Evolutionary conservation across 1,140 invertebrate genomes (phyloP), one percentile per base, ranked within the genome.

Genomic region (Wiebesia pumilae): DNA sequence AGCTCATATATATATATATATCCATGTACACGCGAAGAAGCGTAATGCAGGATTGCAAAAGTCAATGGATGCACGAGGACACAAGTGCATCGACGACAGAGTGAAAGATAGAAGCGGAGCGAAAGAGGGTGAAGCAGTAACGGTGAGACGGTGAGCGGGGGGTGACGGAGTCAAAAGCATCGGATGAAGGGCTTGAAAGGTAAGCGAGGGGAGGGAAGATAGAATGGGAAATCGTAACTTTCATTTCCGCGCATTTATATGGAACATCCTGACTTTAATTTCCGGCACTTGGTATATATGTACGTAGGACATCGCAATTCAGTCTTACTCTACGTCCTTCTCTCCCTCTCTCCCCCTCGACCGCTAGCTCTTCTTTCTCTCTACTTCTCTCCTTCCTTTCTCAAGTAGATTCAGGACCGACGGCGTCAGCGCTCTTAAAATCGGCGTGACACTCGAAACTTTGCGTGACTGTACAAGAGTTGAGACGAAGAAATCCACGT

Each of bases 201-300:
- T 71, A 21, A 33, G 30, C 19, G 51, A 47, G 16, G 30, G 33
- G 24, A 54, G 51, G 51, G 51, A 54, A 54, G 51, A 54, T 69
- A 62, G 47, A 79, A 77, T 77, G 85, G 54, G 80, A 81, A 82
- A 86, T 81, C 79, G 85, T 81, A 82, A 82, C 80, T 81, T 86
- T 86, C 78, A 86, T 86, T 86, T 86, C 84, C 84, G 84, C 67
- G 84, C 85, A 82, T 86, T 86, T 86, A 86, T 86, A 82, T 86
- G 67, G 79, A 78, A 77, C 85, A 86, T 86, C 85, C 87, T 85
- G 87, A 88, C 88, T 88, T 88, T 88, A 88, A 88, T 88, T 88
- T 88, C 87, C 87, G 87, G 87, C 75, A 75, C 80, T 83, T 75
- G 80, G 12, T 81, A 30, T 33, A 35, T 9, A 10, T 7, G 67